Evolutionary conservation across 2,888 invertebrate genomes (phyloP), one percentile per base, ranked within the genome.

Genomic region (Cephus spinipes): DNA sequence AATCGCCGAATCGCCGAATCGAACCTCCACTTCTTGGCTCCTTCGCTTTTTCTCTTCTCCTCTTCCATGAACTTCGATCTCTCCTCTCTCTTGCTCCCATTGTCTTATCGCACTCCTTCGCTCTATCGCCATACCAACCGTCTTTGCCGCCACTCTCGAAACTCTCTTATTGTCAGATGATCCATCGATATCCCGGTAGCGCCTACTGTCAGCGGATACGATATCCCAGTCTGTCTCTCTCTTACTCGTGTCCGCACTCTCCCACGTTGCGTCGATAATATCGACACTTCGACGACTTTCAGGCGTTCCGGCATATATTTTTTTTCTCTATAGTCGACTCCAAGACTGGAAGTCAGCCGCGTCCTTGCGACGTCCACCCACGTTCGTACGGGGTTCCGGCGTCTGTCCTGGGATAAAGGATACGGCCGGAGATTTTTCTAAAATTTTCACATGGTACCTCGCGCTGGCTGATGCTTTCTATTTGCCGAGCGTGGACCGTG

Each of bases 21-120:
- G 23, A 55, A 55, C 69, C 55, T 40, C 40, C 69, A 55, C 75
- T 76, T 76, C 69, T 71, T 79, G 40, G 68, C 76, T 75, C 71
- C 36, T 34, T 82, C 79, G 82, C 83, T 80, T 79, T 83, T 81
- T 82, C 81, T 79, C 81, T 78, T 77, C 34, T 78, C 34, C 77
- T 76, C 73, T 69, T 73, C 75, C 76, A 69, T 79, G 68, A 55
- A 55, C 55, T 76, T 73, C 68, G 69, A 73, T 80, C 80, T 69
- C 76, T 74, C 68, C 76, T 81, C 81, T 78, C 74, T 80, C 80
- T 80, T 82, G 77, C 81, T 84, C 79, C 81, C 76, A 78, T 74
- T 77, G 77, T 40, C 35, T 31, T 73, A 23, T 23, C 23, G 23
- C 23, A 1, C 40, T 40, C 40, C 40, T 6, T 40, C 12, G 35